Evolutionary conservation across 2,888 invertebrate species (phyloP).

Genomic region (Tipula confusa): DNA sequence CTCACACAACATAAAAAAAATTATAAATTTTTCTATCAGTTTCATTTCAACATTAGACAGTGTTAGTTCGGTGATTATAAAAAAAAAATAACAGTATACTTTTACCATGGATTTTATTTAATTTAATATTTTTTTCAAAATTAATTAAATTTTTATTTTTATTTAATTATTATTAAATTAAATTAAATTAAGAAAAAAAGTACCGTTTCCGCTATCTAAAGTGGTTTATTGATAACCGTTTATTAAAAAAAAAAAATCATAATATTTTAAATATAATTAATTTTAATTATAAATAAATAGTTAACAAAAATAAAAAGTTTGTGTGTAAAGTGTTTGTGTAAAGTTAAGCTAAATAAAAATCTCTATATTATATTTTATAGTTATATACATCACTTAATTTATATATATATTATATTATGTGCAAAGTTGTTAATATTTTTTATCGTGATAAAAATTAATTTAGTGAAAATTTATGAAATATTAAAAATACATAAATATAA

Average conservation of each 20-base stretch:
- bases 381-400: not conserved
- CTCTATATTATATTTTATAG: not conserved
- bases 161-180: not conserved
- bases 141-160: not conserved
- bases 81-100: not conserved
- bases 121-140: not conserved
- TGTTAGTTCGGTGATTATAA: not conserved
- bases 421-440: not conserved
- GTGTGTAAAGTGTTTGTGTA: not conserved
- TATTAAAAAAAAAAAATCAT: not conserved
- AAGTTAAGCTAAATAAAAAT: not conserved
- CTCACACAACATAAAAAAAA: conserved; percentile 26
- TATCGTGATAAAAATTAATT: conserved; percentile 8
- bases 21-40: conserved; percentile 7
- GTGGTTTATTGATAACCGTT: not conserved
- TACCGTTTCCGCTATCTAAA: not conserved
- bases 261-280: not conserved
- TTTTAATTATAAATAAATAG: not conserved
- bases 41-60: not conserved
- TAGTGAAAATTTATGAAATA: not conserved
- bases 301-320: not conserved
- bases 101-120: not conserved
- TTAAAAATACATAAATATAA: not conserved
- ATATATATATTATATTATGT: not conserved
- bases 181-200: not conserved